Evolutionary conservation across 1,140 invertebrate species (phyloP).

Genomic region (Cotesia glomerata): DNA sequence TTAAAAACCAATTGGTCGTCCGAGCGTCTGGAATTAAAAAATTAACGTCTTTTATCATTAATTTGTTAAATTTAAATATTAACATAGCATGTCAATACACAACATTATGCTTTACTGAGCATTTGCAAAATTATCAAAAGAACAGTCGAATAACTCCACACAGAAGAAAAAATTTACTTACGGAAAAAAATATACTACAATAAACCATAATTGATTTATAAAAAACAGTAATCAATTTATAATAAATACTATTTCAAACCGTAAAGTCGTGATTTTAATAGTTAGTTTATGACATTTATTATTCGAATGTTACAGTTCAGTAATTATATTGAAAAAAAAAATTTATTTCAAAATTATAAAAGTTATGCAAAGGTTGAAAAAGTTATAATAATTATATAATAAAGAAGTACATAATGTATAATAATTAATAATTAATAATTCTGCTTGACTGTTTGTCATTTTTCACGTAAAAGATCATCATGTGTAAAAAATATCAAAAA

Average conservation of each 20-base stretch:
- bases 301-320: not conserved
- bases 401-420: not conserved
- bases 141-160: not conserved
- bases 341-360: not conserved
- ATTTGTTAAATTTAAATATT: not conserved
- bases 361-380: too few relatives aligned
- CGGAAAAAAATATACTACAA: not conserved
- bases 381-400: not conserved
- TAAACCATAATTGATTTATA: not conserved
- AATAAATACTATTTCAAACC: too few relatives aligned
- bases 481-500: too few relatives aligned
- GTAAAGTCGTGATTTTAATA: too few relatives aligned
- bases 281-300: too few relatives aligned
- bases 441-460: too few relatives aligned
- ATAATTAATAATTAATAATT: too few relatives aligned
- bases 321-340: not conserved
- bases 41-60: conserved; percentile 17
- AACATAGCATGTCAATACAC: too few relatives aligned
- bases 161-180: not conserved
- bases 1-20: conserved; percentile 84
- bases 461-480: too few relatives aligned
- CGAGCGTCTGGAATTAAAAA: conserved; percentile 70
- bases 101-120: too few relatives aligned
- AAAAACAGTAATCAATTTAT: not conserved
- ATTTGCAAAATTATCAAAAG: too few relatives aligned